Conservation (phyloP, 2,797 vertebrate species). For the Podargus strigoides region DNA sequence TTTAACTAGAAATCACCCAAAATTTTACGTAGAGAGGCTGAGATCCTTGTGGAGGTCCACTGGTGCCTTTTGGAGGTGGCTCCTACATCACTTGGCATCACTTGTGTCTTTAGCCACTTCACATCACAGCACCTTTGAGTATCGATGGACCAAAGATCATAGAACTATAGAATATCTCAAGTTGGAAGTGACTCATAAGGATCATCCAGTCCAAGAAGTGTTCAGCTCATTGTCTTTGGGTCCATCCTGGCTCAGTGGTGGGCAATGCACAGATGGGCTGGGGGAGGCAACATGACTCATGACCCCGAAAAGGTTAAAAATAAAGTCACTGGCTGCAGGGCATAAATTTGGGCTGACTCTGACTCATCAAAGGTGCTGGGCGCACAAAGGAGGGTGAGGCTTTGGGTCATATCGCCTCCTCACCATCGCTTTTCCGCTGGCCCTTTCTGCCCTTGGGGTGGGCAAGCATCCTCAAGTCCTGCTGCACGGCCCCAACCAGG, state of each 20-base stretch:
- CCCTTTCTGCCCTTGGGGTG: neutral
- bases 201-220: neutral
- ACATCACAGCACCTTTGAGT: neutral
- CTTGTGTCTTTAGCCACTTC: neutral
- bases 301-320: neutral
- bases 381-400: conserved; percentile 26
- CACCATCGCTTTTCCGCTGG: neutral
- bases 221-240: neutral
- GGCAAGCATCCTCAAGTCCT: neutral
- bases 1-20: neutral
- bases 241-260: neutral
- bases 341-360: neutral
- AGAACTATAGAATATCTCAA: too few relatives aligned
- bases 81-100: neutral
- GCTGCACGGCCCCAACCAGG: rapidly evolving
- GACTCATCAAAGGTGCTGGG: neutral
- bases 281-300: rapidly evolving
- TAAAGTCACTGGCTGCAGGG: neutral
- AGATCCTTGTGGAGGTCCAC: neutral
- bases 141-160: too few relatives aligned
- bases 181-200: neutral
- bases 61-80: neutral
- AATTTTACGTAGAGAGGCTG: neutral
- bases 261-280: too few relatives aligned
- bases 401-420: neutral